A percentile compares a stretch with the other conserved stretches of the same genome.
Conservation (phyloP, 2,797 vertebrate species). For the Molothrus ater region DNA sequence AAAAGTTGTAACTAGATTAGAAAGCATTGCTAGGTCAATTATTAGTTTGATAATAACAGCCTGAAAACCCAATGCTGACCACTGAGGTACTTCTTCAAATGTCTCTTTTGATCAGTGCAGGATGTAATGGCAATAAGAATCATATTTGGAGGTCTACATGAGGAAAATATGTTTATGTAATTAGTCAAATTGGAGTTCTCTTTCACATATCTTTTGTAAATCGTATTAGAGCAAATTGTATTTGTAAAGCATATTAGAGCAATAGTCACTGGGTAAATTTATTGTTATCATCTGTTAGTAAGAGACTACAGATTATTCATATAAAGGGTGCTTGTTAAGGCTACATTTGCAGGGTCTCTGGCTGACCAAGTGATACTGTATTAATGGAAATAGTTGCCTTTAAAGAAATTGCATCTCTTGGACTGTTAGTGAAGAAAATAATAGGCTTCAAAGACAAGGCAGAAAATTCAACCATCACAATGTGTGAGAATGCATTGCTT, state of each 20-base stretch:
- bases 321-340: not conserved
- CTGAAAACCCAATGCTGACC: not conserved
- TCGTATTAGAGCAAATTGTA: not conserved
- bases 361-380: not conserved
- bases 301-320: not conserved
- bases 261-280: not conserved
- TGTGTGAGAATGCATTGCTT: not conserved
- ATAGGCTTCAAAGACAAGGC: not conserved
- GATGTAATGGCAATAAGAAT: not conserved
- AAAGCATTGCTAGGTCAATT: not conserved
- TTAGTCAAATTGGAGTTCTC: not conserved
- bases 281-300: not conserved
- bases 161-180: not conserved
- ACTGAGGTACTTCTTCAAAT: not conserved
- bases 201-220: not conserved
- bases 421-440: not conserved
- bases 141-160: not conserved
- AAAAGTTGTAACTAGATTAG: not conserved
- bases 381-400: not conserved
- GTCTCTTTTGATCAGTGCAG: not conserved
- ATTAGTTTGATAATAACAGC: not conserved
- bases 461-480: not conserved
- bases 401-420: not conserved
- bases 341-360: not conserved
- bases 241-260: not conserved